Evolutionary conservation across 30 jellyfish, hydroid and myxozoan species (phyloP).

Genomic region (Pseudorhiza aurosa): DNA sequence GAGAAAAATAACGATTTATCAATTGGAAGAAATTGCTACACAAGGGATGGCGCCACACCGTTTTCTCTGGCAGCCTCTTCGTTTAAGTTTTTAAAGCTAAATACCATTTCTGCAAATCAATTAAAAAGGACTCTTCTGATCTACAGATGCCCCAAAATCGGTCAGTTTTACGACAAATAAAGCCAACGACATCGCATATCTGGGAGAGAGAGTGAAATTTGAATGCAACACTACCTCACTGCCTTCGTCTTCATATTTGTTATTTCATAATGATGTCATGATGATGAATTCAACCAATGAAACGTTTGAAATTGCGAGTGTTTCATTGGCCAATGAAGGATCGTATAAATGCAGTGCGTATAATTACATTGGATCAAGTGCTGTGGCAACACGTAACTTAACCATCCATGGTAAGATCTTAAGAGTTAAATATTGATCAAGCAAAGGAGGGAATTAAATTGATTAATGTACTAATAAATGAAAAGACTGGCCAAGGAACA

Average conservation of each 20-base stretch:
- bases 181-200: background rate
- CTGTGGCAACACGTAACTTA: background rate
- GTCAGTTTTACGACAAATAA: background rate
- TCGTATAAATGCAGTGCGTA: background rate
- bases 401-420: slow-evolving; percentile 20
- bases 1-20: too few relatives aligned
- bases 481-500: too few relatives aligned
- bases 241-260: background rate
- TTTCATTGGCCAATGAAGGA: slow-evolving; percentile 16
- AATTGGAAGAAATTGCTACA: too few relatives aligned
- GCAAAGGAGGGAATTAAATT: too few relatives aligned
- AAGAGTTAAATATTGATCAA: too few relatives aligned
- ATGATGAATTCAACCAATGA: slow-evolving; percentile 1
- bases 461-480: too few relatives aligned
- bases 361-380: slow-evolving; percentile 11
- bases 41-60: too few relatives aligned
- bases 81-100: too few relatives aligned
- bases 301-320: background rate
- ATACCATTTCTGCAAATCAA: too few relatives aligned
- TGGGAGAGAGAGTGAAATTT: slow-evolving; percentile 10
- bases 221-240: slow-evolving; percentile 13
- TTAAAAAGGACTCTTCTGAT: background rate
- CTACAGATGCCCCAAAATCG: slow-evolving; percentile 12
- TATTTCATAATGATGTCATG: background rate
- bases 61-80: too few relatives aligned